phyloP scores from a whole-genome alignment of 1,140 invertebrate species.

The Zaprionus lachaisei region DNA sequence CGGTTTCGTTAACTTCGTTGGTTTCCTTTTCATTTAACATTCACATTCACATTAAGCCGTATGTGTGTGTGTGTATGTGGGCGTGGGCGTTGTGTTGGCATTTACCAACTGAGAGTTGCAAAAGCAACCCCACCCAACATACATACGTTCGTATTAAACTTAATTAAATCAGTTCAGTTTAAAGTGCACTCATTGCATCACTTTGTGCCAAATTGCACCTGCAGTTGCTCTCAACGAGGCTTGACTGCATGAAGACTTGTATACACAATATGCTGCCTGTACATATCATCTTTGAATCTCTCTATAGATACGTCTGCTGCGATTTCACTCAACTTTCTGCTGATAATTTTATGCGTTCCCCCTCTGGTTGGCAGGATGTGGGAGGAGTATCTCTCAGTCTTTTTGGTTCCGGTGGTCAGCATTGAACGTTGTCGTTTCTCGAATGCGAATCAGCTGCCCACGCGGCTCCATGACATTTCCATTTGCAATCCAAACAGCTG shows the following conservation, averaged over 20 bases:
- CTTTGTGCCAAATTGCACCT: slow-evolving; percentile 8
- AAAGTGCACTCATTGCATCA: slow-evolving; percentile 31
- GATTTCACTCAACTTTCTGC: slow-evolving; percentile 15
- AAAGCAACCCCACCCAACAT: background rate
- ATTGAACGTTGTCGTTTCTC: slow-evolving; percentile 21
- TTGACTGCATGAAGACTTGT: background rate
- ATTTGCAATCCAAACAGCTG: slow-evolving; percentile 60
- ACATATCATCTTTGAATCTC: background rate
- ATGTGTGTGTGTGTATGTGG: background rate
- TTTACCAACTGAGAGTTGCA: background rate
- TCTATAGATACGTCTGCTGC: background rate
- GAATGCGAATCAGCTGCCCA: slow-evolving; percentile 28
- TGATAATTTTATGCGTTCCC: background rate
- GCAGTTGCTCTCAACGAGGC: background rate
- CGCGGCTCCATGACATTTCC: slow-evolving; percentile 41
- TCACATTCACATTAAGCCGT: slow-evolving; percentile 3
- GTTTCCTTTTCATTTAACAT: slow-evolving; percentile 44
- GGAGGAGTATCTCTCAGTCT: background rate
- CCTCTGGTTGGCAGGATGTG: background rate
- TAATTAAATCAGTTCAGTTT: slow-evolving; percentile 32
- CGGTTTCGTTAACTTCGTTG: slow-evolving; percentile 33
- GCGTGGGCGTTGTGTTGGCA: background rate
- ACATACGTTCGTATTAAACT: slow-evolving; percentile 22
- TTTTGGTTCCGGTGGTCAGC: slow-evolving; percentile 19
- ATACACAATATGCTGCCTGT: background rate